Evolutionary conservation across 2,888 invertebrate genomes (phyloP).

Genomic region (Eristalinus aeneus): DNA sequence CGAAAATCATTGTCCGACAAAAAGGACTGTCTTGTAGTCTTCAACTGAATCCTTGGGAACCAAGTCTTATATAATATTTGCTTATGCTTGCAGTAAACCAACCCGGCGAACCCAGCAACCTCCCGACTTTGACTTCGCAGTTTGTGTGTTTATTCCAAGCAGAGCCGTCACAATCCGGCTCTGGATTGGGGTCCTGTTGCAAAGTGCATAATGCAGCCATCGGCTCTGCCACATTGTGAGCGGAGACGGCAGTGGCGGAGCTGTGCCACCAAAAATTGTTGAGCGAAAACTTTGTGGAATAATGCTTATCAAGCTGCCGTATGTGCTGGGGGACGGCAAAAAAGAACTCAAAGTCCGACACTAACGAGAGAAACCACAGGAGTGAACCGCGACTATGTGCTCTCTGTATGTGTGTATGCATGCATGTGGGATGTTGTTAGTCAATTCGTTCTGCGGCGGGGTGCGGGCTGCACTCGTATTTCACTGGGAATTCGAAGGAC

Average conservation of each 20-base stretch:
- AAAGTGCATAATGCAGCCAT: conserved; percentile 17
- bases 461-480: conserved; percentile 27
- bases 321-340: not conserved
- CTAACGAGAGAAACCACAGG: conserved; percentile 64
- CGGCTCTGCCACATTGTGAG: conserved; percentile 23
- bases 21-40: conserved; percentile 3
- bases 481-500: conserved; percentile 39
- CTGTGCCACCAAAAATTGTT: conserved; percentile 46
- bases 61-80: conserved; percentile 42
- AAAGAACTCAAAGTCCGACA: conserved; percentile 36
- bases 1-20: conserved; percentile 37
- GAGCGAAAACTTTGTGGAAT: conserved; percentile 28
- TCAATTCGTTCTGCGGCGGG: conserved; percentile 56
- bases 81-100: conserved; percentile 53
- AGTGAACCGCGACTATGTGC: conserved; percentile 16
- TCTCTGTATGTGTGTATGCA: conserved; percentile 8
- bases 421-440: conserved; percentile 48
- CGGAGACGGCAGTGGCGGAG: not conserved
- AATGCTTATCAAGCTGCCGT: conserved; percentile 29
- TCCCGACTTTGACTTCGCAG: not conserved
- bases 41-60: conserved; percentile 33
- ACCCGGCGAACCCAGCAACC: conserved; percentile 6
- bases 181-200: not conserved
- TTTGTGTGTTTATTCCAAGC: conserved; percentile 4
- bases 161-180: conserved; percentile 26